Evolutionary conservation across 2,113 vertebrate species (phyloP).

Genomic region (Mustelus asterias): DNA sequence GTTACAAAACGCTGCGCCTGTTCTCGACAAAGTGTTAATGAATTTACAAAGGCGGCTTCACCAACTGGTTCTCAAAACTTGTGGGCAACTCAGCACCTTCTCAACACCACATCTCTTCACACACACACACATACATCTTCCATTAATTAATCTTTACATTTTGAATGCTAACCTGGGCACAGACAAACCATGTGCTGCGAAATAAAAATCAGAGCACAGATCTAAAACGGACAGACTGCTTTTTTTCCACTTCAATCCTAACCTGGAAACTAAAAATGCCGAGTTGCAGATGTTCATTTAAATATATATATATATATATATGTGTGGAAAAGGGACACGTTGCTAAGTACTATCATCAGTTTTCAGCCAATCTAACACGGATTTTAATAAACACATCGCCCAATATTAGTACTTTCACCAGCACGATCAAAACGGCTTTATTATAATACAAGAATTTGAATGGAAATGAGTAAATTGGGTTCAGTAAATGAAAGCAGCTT

Average conservation of each 20-base stretch:
- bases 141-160: not conserved
- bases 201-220: not conserved
- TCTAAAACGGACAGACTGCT: not conserved
- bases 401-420: not conserved
- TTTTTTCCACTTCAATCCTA: not conserved
- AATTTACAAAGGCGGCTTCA: slow-evolving; percentile 1
- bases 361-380: not conserved
- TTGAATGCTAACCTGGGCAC: not conserved
- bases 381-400: not conserved
- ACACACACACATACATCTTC: not conserved
- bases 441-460: not conserved
- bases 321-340: not conserved
- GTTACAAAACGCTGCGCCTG: not conserved
- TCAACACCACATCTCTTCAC: not conserved
- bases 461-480: not conserved
- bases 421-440: not conserved
- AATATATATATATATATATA: not conserved
- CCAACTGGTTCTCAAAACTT: not conserved
- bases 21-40: slow-evolving; percentile 24
- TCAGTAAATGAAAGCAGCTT: not conserved
- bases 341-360: not conserved
- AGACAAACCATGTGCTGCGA: not conserved
- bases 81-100: not conserved
- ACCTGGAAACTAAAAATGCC: not conserved
- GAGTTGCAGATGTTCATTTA: not conserved